These are phyloP conservation scores for Delichon dasypus DNA, from an alignment of 2,797 vertebrate species.

Conservation along the genomic window DNA sequence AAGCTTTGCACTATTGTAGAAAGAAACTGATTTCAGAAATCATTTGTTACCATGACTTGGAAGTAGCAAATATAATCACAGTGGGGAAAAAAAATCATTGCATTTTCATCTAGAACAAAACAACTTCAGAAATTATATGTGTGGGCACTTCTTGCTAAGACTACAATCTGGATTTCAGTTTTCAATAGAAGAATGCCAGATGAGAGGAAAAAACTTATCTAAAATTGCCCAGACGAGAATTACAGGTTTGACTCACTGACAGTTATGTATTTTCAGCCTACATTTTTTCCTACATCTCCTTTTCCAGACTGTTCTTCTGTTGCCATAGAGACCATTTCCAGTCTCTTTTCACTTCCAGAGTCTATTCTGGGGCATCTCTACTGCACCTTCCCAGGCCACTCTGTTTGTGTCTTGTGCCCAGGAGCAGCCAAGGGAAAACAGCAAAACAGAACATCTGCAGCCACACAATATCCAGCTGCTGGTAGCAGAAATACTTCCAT, in stretches of 20 bases:
- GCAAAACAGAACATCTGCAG: not conserved
- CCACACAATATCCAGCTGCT: not conserved
- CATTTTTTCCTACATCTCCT: not conserved
- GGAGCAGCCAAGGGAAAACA: not conserved
- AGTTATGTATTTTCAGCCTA: slow-evolving; percentile 36
- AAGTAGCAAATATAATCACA: not conserved
- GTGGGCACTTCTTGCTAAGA: not conserved
- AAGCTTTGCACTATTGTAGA: not conserved
- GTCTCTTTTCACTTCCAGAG: not conserved
- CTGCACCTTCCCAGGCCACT: not conserved
- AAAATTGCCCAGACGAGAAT: slow-evolving; percentile 27
- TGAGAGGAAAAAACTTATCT: slow-evolving; percentile 49
- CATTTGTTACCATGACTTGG: not conserved
- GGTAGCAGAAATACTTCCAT: not conserved
- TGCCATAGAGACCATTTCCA: slow-evolving; percentile 59
- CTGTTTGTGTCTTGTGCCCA: not conserved
- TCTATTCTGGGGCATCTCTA: not conserved
- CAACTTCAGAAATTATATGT: not conserved
- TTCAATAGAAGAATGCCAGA: not conserved
- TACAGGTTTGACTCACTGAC: slow-evolving; percentile 11
- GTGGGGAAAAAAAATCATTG: not conserved
- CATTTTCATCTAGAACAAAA: slow-evolving; percentile 1
- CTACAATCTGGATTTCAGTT: slow-evolving; percentile 4
- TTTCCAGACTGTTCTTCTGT: slow-evolving; percentile 33
- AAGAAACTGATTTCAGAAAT: not conserved